Conservation (phyloP, 2,113 vertebrate species). For the Sula dactylatra region DNA sequence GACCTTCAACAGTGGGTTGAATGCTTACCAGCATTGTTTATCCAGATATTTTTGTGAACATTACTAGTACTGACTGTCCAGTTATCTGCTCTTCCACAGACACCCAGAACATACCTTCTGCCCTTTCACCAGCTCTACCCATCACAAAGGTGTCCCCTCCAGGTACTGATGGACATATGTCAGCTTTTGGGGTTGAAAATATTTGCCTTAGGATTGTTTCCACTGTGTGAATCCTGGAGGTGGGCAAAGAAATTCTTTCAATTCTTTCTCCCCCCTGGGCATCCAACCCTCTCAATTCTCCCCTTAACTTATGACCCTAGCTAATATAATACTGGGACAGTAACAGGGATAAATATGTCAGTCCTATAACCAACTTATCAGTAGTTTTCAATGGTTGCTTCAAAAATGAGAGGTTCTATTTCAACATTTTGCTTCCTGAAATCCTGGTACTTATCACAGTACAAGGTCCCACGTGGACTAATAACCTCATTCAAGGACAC, state of each 20-base stretch:
- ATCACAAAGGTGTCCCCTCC: background rate
- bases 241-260: background rate
- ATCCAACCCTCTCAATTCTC: background rate
- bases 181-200: background rate
- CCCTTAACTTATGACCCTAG: background rate
- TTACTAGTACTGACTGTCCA: background rate
- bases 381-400: background rate
- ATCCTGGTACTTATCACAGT: background rate
- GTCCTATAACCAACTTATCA: background rate
- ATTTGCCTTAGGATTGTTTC: background rate
- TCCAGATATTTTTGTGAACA: background rate
- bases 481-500: slow-evolving; percentile 26
- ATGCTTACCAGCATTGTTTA: background rate
- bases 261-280: background rate
- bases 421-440: background rate
- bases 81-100: background rate
- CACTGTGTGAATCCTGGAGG: background rate
- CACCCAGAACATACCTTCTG: background rate
- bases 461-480: background rate
- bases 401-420: background rate
- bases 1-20: background rate
- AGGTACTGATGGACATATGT: background rate
- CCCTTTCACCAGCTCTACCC: background rate
- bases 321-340: background rate
- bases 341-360: background rate